Base-by-base conservation (phyloP, 2,888 invertebrate genomes). In the Branchipolynoe longqiensis region DNA sequence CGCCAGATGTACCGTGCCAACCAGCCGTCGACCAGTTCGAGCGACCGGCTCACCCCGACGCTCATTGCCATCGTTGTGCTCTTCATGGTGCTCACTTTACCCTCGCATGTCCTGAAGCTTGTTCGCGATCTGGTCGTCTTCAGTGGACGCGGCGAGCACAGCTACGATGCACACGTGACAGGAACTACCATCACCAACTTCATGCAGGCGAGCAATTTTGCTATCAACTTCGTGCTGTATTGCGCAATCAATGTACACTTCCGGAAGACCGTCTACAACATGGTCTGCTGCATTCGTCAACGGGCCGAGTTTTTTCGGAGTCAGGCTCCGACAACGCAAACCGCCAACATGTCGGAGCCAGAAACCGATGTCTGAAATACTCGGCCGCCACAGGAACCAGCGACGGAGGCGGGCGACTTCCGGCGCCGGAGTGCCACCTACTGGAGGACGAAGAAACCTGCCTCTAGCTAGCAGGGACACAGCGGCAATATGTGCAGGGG, bases 231-330 rank as follows among this genome's bases (percentile, higher is more conserved):
- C 94, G 96, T 96, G 93, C 96, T 96, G 87, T 96, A 96, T 94
- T 96, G 96, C 92, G 95, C 96, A 85, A 96, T 96, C 93, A 96
- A 96, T 88, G 96, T 96, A 90, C 96, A 96, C 91, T 96, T 96
- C 93, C 95, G 96, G 56, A 96, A 95, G 90, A 96, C 96, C 6
- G 87, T 92, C 22, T 87, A 90, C 40, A 89, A 90, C 78, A 31
- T 87, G 12, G 25, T 87, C 1, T 82, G 83, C 81, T 87, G 88
- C 84, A 64, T 73, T 22, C 74, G 36, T 0, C n/a, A 25, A 3
- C 56, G 62, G 25, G 25, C n/a, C 3, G 84, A 84, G 41, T 38
- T 78, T 41, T 74, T 56, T 73, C 69, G 62, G 74, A 74, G 73
- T 41, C 54, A 69, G 73, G 69, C 48, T 38, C 84, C 69, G 54